Percentiles rank a stretch among this genome's conserved stretches.
These are phyloP conservation scores for Watsonalla cultraria DNA, from an alignment of 2,888 invertebrate genomes.

Conservation along the genomic window DNA sequence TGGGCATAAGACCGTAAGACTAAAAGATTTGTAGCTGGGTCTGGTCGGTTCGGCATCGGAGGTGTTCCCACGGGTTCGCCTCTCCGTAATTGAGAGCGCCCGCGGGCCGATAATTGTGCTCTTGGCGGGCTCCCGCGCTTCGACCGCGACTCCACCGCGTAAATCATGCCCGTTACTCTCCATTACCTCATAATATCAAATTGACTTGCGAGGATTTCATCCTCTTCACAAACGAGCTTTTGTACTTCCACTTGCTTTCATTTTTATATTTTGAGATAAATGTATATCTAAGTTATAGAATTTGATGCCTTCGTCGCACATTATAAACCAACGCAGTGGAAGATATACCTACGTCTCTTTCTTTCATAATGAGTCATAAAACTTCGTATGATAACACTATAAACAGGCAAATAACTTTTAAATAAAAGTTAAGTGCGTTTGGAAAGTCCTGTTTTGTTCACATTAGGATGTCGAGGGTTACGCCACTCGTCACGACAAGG, in stretches of 20 bases:
- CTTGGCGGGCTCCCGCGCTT: conserved; percentile 53
- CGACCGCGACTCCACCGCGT: conserved; percentile 49
- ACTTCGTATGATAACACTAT: conserved; percentile 7
- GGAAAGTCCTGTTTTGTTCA: conserved; percentile 34
- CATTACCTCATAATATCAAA: conserved; percentile 76
- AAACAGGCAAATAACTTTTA: conserved; percentile 8
- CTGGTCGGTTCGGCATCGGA: conserved; percentile 52
- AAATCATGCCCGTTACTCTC: conserved; percentile 77
- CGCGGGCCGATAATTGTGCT: conserved; percentile 77
- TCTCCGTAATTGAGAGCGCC: conserved; percentile 77
- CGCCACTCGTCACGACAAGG: conserved; percentile 67
- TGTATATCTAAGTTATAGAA: conserved; percentile 13
- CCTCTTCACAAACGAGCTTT: conserved; percentile 28
- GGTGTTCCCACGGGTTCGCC: conserved; percentile 73
- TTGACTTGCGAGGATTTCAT: conserved; percentile 67
- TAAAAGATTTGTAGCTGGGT: conserved; percentile 66
- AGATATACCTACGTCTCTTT: too few species aligned
- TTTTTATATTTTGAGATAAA: conserved; percentile 2
- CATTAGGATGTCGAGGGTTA: conserved; percentile 57
- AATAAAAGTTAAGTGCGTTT: conserved; percentile 15
- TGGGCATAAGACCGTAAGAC: conserved; percentile 55
- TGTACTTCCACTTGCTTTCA: conserved; percentile 20
- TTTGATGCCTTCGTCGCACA: conserved; percentile 9
- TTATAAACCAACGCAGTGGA: too few species aligned
- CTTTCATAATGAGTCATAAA: too few species aligned